Evolutionary conservation across 2,888 invertebrate species (phyloP).

Genomic region (Dione juno): DNA sequence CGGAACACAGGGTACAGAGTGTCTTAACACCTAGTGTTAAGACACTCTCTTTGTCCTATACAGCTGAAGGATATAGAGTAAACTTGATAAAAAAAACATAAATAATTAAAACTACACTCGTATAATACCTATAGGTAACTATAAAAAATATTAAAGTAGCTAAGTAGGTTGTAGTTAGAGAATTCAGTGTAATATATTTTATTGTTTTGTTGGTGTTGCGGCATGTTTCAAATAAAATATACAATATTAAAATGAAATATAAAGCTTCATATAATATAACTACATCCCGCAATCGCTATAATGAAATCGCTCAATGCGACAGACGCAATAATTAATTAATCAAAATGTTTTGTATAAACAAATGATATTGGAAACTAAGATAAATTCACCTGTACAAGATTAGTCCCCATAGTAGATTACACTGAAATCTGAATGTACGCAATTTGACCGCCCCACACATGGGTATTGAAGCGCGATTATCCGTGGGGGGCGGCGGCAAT

Average conservation of each 20-base stretch:
- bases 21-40: too few relatives aligned
- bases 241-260: background rate
- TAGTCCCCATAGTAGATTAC: slow-evolving; percentile 37
- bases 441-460: slow-evolving; percentile 49
- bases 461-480: slow-evolving; percentile 51
- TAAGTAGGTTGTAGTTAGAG: too few relatives aligned
- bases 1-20: background rate
- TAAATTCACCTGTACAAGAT: slow-evolving; percentile 16
- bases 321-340: background rate
- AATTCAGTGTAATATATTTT: too few relatives aligned
- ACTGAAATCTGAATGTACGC: slow-evolving; percentile 36
- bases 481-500: slow-evolving; percentile 65
- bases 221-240: background rate
- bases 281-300: background rate
- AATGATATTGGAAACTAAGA: slow-evolving; percentile 11
- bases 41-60: too few relatives aligned
- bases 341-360: background rate
- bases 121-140: too few relatives aligned
- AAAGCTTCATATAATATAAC: background rate
- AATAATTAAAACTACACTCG: too few relatives aligned
- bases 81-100: background rate
- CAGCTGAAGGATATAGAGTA: background rate
- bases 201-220: too few relatives aligned
- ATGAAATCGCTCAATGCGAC: background rate
- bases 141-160: too few relatives aligned